Percentiles rank a stretch among this genome's conserved stretches.
Conservation (phyloP, 2,113 vertebrate species). For the Cavia porcellus region DNA sequence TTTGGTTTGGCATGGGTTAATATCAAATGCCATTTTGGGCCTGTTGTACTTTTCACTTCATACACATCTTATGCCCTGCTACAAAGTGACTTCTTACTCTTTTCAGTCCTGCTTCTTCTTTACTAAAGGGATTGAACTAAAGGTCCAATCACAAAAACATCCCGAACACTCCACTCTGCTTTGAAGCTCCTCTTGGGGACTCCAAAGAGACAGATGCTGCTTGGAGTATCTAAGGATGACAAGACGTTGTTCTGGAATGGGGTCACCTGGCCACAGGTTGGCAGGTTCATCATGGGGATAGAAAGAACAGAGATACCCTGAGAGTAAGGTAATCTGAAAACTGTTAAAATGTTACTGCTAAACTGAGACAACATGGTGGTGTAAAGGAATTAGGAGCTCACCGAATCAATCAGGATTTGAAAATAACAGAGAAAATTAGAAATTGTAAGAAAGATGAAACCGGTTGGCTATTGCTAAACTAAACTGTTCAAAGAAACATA, state of each 20-base stretch:
- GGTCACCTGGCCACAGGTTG: neutral
- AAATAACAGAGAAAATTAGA: neutral
- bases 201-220: neutral
- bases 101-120: neutral
- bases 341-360: neutral
- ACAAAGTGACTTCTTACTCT: neutral
- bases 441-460: neutral
- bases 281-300: neutral
- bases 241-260: neutral
- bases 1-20: neutral
- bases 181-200: neutral
- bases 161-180: neutral
- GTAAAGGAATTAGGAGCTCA: neutral
- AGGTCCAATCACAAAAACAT: neutral
- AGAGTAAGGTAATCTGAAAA: neutral
- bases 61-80: neutral
- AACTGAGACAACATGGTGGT: neutral
- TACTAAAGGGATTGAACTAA: neutral
- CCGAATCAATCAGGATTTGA: neutral
- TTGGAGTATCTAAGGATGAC: neutral
- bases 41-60: neutral
- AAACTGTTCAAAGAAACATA: neutral
- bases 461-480: neutral
- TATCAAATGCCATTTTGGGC: neutral
- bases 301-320: neutral